Evolutionary conservation across 2,797 vertebrate species (phyloP).

Genomic region (Yasuhikotakia modesta): DNA sequence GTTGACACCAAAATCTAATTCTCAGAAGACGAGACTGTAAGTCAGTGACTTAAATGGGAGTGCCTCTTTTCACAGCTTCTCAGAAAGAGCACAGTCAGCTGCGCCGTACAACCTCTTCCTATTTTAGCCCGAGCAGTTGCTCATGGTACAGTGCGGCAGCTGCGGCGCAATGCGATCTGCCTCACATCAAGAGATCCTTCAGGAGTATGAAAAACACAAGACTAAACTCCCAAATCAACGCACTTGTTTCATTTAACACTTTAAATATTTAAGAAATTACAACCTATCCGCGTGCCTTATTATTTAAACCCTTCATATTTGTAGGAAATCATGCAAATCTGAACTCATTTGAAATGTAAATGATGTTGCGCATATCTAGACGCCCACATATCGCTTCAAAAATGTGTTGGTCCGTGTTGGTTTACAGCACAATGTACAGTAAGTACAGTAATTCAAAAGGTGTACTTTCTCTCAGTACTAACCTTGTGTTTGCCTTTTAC

Average conservation of each 20-base stretch:
- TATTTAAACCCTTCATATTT: not conserved
- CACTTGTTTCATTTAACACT: not conserved
- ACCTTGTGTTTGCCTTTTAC: slow-evolving; percentile 74
- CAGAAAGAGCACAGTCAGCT: slow-evolving; percentile 82
- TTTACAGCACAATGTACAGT: slow-evolving; percentile 23
- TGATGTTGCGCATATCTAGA: slow-evolving; percentile 33
- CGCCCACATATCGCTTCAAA: slow-evolving; percentile 19
- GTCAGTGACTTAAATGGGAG: slow-evolving; percentile 73
- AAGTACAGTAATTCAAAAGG: slow-evolving; percentile 36
- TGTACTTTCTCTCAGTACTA: slow-evolving; percentile 66
- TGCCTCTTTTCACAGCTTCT: slow-evolving; percentile 66
- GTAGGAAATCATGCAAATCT: slow-evolving; percentile 65
- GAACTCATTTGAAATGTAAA: slow-evolving; percentile 56
- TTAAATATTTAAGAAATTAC: not conserved
- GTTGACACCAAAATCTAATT: slow-evolving; percentile 53
- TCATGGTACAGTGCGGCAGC: slow-evolving; percentile 69
- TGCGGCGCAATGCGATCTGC: slow-evolving; percentile 75
- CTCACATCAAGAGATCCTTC: slow-evolving; percentile 51
- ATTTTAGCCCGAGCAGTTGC: slow-evolving; percentile 83
- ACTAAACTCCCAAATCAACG: not conserved
- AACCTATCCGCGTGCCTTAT: not conserved
- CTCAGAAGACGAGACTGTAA: slow-evolving; percentile 33
- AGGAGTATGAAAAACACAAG: not conserved
- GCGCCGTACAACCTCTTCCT: slow-evolving; percentile 80
- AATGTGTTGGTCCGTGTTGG: slow-evolving; percentile 12